Evolutionary conservation across 1,140 invertebrate genomes (phyloP), one percentile per base, ranked within the genome.

Genomic region (Pseudachorutes palmiensis): DNA sequence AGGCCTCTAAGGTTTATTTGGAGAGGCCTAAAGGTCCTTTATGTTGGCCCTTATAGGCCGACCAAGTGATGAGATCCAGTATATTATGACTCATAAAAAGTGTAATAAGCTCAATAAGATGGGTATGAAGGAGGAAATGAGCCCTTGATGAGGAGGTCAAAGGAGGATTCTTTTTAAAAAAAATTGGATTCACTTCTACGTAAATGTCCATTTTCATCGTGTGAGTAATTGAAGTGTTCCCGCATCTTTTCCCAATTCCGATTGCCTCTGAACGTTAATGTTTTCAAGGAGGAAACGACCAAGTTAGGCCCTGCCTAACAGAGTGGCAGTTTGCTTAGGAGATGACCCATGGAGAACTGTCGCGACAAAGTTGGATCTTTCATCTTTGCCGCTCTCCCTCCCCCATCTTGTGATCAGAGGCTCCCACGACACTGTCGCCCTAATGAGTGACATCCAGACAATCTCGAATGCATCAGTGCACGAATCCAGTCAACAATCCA

Each of bases 291-390:
- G 59, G 59, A 61, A 33, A 28, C 16, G 59, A 61, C 24, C 59
- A 19, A 29, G 31, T 61, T 61, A n/a, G n/a, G n/a, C n/a, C n/a
- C n/a, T n/a, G 9, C 14, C 14, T 61, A 66, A 63, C 66, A 65
- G 63, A 71, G 64, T 64, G 28, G 68, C 70, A 74, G 72, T 74
- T 74, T 74, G 72, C 70, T 74, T 70, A 68, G 62, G 70, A 72
- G 72, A 71, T 74, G 72, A 74, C 72, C 72, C 72, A 71, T 73
- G 51, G 72, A 64, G 72, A 71, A 74, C 72, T 74, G 72, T 74
- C 72, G 72, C 72, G 72, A 74, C 72, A 70, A 74, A 65, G 65
- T 71, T 68, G 26, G 48, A 12, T 55, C 72, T 74, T 74, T 74
- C 70, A 74, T 74, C 67, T 70, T 65, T 49, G 51, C 72, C 72